Conservation (phyloP, 1,140 invertebrate species). For the Anoplolepis gracilipes region DNA sequence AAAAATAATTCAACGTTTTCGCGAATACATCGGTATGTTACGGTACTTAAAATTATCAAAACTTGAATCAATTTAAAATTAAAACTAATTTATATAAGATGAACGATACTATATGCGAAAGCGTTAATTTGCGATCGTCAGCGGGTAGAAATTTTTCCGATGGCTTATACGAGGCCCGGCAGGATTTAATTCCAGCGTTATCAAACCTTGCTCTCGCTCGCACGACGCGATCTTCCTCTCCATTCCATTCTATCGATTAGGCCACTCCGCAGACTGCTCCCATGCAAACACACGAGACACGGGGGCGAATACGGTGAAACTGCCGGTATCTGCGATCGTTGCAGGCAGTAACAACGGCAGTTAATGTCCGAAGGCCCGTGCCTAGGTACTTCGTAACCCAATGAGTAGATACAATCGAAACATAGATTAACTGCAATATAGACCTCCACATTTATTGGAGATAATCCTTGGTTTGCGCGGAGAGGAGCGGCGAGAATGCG, state of each 20-base stretch:
- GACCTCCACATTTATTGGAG: slow-evolving; percentile 77
- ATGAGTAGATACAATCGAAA: slow-evolving; percentile 85
- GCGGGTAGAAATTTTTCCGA: background rate
- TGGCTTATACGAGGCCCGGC: background rate
- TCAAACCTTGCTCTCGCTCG: slow-evolving; percentile 58
- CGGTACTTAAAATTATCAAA: background rate
- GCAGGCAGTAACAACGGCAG: slow-evolving; percentile 84
- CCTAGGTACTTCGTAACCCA: slow-evolving; percentile 83
- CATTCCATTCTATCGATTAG: slow-evolving; percentile 82
- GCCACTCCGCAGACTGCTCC: slow-evolving; percentile 70
- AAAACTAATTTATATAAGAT: background rate
- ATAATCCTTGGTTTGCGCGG: slow-evolving; percentile 26
- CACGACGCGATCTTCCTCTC: slow-evolving; percentile 77
- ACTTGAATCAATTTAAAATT: background rate
- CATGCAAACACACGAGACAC: slow-evolving; percentile 79
- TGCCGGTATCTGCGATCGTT: slow-evolving; percentile 83
- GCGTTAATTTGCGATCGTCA: slow-evolving; percentile 52
- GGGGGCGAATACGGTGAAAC: slow-evolving; percentile 79
- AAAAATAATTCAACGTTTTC: background rate
- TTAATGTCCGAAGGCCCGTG: slow-evolving; percentile 84
- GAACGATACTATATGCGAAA: background rate
- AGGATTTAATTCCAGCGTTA: slow-evolving; percentile 62
- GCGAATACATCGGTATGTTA: background rate
- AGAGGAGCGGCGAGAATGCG: slow-evolving; percentile 1
- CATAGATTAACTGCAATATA: slow-evolving; percentile 85